Evolutionary conservation across 2,888 invertebrate species (phyloP).

Genomic region (Dexiosoma caninum): DNA sequence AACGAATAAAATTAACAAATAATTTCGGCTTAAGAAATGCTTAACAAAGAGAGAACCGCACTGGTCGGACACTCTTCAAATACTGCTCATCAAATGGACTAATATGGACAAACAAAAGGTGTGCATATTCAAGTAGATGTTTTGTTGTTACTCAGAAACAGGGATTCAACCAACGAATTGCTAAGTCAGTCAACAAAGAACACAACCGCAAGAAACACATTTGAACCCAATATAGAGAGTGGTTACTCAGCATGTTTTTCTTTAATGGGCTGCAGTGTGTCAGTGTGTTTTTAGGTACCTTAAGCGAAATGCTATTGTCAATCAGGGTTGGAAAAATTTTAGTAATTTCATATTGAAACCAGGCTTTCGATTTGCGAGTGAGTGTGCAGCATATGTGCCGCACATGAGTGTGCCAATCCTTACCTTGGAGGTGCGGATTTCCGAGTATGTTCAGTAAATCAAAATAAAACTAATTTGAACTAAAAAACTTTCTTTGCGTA

Average conservation of each 20-base stretch:
- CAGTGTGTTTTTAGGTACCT: conserved; percentile 15
- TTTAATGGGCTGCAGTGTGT: conserved; percentile 20
- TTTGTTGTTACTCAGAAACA: background rate
- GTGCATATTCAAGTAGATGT: conserved; percentile 51
- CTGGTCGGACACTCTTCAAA: background rate
- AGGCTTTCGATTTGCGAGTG: too few species aligned
- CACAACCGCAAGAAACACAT: conserved; percentile 17
- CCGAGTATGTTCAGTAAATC: too few species aligned
- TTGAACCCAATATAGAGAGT: conserved; percentile 18
- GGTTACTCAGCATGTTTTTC: background rate
- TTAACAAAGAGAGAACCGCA: conserved; percentile 2
- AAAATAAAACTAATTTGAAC: too few species aligned
- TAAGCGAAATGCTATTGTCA: background rate
- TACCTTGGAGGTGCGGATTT: too few species aligned
- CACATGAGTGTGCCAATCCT: too few species aligned
- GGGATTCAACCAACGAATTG: conserved; percentile 18
- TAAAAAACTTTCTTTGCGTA: too few species aligned
- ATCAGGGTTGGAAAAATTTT: too few species aligned
- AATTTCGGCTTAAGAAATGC: conserved; percentile 72
- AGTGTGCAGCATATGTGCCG: too few species aligned
- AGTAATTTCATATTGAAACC: too few species aligned
- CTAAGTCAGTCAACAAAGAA: conserved; percentile 14
- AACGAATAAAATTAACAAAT: conserved; percentile 56
- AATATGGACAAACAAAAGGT: conserved; percentile 8
- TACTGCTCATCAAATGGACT: background rate